A percentile compares a stretch with the other conserved stretches of the same genome.
Evolutionary conservation across 2,888 invertebrate species (phyloP).

Genomic region (Conistra vaccinii): DNA sequence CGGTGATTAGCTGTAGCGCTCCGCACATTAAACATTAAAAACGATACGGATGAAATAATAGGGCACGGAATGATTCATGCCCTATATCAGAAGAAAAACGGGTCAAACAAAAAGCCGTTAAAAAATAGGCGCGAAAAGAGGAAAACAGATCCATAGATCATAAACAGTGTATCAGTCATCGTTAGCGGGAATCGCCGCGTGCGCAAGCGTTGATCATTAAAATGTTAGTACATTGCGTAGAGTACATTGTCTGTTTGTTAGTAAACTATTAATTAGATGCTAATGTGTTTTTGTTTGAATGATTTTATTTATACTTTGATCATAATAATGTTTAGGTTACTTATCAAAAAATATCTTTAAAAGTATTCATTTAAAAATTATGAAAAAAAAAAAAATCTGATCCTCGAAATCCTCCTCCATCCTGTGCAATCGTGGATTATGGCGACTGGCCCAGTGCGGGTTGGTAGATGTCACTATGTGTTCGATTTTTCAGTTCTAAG

Average conservation of each 20-base stretch:
- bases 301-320: background rate
- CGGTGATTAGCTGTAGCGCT: background rate
- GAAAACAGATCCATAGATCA: conserved; percentile 62
- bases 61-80: background rate
- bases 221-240: conserved; percentile 27
- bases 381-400: no score
- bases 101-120: conserved; percentile 8
- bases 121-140: conserved; percentile 36
- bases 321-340: background rate
- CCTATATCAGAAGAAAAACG: background rate
- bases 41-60: background rate
- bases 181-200: conserved; percentile 69
- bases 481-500: no score
- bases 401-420: no score
- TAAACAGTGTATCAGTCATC: conserved; percentile 70
- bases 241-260: conserved; percentile 50
- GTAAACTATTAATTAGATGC: conserved; percentile 45
- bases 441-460: no score
- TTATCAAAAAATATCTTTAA: no score
- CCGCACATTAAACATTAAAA: background rate
- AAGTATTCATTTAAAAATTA: no score
- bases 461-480: no score
- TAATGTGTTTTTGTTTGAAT: conserved; percentile 45
- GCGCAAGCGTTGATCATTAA: conserved; percentile 48
- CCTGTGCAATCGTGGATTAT: no score